A percentile compares a stretch with the other conserved stretches of the same genome.
Conservation (phyloP, 1,140 invertebrate genomes). For the Palaemon carinicauda region DNA sequence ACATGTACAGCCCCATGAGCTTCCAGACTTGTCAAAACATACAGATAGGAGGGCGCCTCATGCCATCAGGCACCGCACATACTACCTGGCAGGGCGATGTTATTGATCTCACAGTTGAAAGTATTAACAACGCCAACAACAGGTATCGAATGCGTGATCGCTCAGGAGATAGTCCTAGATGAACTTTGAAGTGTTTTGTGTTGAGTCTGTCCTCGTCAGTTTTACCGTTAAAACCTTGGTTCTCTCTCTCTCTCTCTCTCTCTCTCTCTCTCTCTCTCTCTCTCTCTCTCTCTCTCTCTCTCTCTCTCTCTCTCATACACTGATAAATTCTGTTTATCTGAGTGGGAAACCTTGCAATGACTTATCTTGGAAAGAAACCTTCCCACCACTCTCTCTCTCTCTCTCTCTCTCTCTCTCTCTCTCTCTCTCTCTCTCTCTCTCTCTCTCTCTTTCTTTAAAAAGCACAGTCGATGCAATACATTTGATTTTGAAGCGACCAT, state of each 20-base stretch:
- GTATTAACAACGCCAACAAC: not conserved
- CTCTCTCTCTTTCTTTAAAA: not conserved
- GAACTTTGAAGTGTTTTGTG: too few species aligned
- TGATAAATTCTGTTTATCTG: not conserved
- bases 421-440: conserved; percentile 20
- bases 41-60: not conserved
- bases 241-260: not conserved
- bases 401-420: not conserved
- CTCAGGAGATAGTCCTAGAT: too few species aligned
- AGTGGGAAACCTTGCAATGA: too few species aligned
- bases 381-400: too few species aligned
- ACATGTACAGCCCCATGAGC: too few species aligned
- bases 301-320: not conserved
- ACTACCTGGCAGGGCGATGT: too few species aligned
- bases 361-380: too few species aligned
- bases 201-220: too few species aligned
- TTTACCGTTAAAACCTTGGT: too few species aligned
- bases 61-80: not conserved
- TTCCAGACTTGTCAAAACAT: too few species aligned
- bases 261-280: not conserved
- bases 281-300: not conserved
- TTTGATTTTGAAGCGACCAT: not conserved
- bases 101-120: too few species aligned
- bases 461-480: not conserved
- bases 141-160: not conserved